A percentile compares a stretch with the other conserved stretches of the same genome.
Evolutionary conservation across 2,888 invertebrate genomes (phyloP).

Genomic region (Asteroscopus sphinx): DNA sequence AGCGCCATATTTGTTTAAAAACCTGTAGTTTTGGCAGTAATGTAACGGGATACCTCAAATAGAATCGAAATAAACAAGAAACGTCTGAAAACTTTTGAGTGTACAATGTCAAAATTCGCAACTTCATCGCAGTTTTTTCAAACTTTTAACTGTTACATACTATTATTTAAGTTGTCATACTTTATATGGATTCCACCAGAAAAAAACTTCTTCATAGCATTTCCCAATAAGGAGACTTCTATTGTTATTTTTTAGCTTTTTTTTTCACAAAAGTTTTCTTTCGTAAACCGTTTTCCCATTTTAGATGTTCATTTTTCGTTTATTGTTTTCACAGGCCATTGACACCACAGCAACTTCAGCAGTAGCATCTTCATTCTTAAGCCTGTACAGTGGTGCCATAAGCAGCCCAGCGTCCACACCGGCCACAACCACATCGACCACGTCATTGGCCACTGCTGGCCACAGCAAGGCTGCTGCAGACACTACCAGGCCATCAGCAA

Average conservation of each 20-base stretch:
- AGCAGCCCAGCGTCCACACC: constrained; percentile 82
- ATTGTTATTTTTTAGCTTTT: too few species aligned
- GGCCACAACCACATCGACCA: constrained; percentile 69
- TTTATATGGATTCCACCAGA: constrained; percentile 7
- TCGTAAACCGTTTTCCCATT: too few species aligned
- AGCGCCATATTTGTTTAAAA: too few species aligned
- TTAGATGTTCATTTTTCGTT: too few species aligned
- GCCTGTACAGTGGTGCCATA: constrained; percentile 85
- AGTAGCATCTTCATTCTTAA: constrained; percentile 87
- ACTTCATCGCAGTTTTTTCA: background rate
- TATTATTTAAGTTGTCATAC: background rate
- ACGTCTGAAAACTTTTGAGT: constrained; percentile 5
- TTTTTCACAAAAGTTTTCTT: too few species aligned
- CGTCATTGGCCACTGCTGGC: constrained; percentile 68
- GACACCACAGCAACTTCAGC: constrained; percentile 91
- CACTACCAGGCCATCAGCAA: constrained; percentile 77
- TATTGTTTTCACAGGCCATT: constrained; percentile 80
- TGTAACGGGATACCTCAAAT: too few species aligned
- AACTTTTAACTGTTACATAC: constrained; percentile 5
- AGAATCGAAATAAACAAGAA: too few species aligned
- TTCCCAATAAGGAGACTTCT: background rate
- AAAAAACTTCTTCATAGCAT: background rate
- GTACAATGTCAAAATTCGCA: background rate
- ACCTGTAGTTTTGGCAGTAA: too few species aligned
- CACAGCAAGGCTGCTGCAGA: constrained; percentile 81